These are phyloP conservation scores for Gasterosteus nipponicus DNA, from an alignment of 2,113 vertebrate genomes.

Conservation along the genomic window DNA sequence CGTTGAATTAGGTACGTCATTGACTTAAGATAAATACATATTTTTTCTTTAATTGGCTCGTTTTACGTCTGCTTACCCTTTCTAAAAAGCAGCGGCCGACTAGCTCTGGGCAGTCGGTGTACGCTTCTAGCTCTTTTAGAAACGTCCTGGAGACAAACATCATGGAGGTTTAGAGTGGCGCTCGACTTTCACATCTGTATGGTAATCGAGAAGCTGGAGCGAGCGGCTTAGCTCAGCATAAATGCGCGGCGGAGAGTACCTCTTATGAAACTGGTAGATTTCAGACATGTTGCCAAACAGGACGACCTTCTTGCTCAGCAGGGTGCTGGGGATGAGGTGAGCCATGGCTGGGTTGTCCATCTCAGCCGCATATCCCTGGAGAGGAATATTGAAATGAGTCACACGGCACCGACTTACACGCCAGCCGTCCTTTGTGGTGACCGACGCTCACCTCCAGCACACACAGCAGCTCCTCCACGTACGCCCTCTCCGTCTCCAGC, in stretches of 20 bases:
- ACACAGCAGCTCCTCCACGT: constrained; percentile 97
- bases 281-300: constrained; percentile 98
- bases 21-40: neutral
- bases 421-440: neutral
- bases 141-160: constrained; percentile 84
- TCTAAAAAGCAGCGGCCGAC: constrained; percentile 94
- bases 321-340: constrained; percentile 87
- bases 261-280: constrained; percentile 97
- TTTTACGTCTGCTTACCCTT: constrained; percentile 78
- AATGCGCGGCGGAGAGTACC: constrained; percentile 72
- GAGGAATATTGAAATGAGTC: neutral
- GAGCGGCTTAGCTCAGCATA: neutral
- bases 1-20: neutral
- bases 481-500: constrained; percentile 93
- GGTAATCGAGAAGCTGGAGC: neutral
- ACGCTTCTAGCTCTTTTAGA: constrained; percentile 91
- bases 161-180: neutral
- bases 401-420: too few species aligned
- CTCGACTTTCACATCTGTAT: neutral
- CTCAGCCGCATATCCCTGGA: constrained; percentile 93
- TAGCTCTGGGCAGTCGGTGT: constrained; percentile 89
- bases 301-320: constrained; percentile 92
- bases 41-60: neutral
- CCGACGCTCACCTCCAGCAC: constrained; percentile 88
- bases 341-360: constrained; percentile 94